Conservation (phyloP, 1,140 invertebrate genomes). For the Eriosoma lanigerum region DNA sequence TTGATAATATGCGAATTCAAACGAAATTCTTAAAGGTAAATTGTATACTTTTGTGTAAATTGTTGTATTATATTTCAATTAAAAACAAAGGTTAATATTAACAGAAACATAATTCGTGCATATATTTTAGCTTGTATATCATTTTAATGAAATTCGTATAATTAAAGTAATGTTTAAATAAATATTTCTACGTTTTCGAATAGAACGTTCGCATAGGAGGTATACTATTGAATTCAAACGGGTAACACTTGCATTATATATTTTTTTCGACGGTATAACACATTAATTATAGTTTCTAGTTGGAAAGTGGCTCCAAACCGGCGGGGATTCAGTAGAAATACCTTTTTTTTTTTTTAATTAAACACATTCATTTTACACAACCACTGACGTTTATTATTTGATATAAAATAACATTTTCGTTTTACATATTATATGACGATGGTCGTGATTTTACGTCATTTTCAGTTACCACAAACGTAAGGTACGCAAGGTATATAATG, state of each 20-base stretch:
- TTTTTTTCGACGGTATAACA: background rate
- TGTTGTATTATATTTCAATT: no score
- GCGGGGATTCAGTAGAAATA: background rate
- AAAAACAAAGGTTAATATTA: no score
- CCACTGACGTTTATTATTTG: conserved; percentile 22
- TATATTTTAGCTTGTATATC: no score
- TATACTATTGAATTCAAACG: background rate
- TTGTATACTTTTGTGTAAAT: no score
- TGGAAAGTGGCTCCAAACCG: conserved; percentile 16
- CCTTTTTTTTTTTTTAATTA: conserved; percentile 14
- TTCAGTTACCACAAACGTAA: background rate
- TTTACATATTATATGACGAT: background rate
- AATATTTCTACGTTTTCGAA: background rate
- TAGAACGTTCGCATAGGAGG: background rate
- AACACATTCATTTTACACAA: conserved; percentile 24
- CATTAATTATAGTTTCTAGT: conserved; percentile 17
- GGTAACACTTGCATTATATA: background rate
- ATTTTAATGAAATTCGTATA: no score
- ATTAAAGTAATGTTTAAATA: background rate
- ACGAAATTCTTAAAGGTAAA: no score
- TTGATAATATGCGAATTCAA: no score
- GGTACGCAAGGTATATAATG: background rate
- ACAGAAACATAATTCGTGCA: no score
- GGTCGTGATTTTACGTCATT: background rate
- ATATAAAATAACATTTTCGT: background rate